Conservation (phyloP, 2,797 vertebrate genomes). For the Catostomus latipinnis region DNA sequence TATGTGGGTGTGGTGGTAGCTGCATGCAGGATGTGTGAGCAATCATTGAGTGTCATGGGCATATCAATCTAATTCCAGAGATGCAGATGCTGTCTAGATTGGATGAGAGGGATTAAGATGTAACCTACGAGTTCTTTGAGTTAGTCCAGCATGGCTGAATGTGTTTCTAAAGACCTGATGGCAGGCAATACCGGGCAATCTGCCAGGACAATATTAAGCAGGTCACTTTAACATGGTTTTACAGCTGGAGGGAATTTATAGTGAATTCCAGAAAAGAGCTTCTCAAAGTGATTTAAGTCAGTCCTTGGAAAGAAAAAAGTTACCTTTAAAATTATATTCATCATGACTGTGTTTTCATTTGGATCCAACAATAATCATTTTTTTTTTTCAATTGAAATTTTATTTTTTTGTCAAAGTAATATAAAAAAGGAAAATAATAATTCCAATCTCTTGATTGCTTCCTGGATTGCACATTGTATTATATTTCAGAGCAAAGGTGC, state of each 20-base stretch:
- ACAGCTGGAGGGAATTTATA: conserved; percentile 54
- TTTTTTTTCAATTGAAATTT: background rate
- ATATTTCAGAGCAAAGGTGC: conserved; percentile 62
- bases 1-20: conserved; percentile 45
- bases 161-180: conserved; percentile 46
- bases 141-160: conserved; percentile 55
- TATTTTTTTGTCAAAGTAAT: conserved; percentile 30
- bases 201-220: conserved; percentile 61
- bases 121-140: conserved; percentile 69
- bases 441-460: conserved; percentile 68
- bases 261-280: conserved; percentile 47
- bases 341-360: conserved; percentile 31
- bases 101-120: conserved; percentile 75
- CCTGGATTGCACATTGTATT: conserved; percentile 70
- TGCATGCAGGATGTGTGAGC: conserved; percentile 50
- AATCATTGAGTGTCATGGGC: conserved; percentile 34
- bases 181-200: conserved; percentile 41
- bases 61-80: conserved; percentile 73
- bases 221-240: conserved; percentile 67
- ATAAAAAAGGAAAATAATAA: conserved; percentile 56
- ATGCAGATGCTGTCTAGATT: conserved; percentile 74
- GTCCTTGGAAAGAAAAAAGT: conserved; percentile 23
- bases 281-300: conserved; percentile 64
- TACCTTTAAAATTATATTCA: conserved; percentile 51
- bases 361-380: background rate